A percentile compares a stretch with the other conserved stretches of the same genome.
phyloP scores from a whole-genome alignment of 2,888 invertebrate species.

The Drosophila parthenogenetica region DNA sequence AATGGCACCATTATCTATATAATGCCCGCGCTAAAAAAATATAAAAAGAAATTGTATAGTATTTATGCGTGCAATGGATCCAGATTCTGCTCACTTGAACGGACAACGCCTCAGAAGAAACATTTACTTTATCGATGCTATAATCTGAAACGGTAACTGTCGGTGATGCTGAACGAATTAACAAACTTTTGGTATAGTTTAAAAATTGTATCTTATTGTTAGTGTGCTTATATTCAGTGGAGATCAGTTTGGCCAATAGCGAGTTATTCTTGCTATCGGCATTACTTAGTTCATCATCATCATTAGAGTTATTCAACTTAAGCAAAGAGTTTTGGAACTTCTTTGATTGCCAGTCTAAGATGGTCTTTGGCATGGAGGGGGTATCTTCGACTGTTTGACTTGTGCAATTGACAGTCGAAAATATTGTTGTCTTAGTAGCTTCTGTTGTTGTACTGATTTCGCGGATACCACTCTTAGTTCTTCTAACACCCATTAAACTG shows the following conservation, averaged over 20 bases:
- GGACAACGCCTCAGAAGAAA: slow-evolving; percentile 83
- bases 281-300: slow-evolving; percentile 79
- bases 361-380: slow-evolving; percentile 69
- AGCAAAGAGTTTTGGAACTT: slow-evolving; percentile 72
- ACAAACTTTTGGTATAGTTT: slow-evolving; percentile 80
- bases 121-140: slow-evolving; percentile 77
- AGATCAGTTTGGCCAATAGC: slow-evolving; percentile 83
- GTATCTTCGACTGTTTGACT: slow-evolving; percentile 43
- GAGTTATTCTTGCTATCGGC: slow-evolving; percentile 81
- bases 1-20: slow-evolving; percentile 87
- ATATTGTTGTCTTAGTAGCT: slow-evolving; percentile 13
- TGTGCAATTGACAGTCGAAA: slow-evolving; percentile 30
- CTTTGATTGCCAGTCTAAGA: slow-evolving; percentile 65
- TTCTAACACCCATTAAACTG: slow-evolving; percentile 33
- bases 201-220: slow-evolving; percentile 82
- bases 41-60: not conserved
- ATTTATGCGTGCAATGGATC: not conserved
- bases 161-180: slow-evolving; percentile 81
- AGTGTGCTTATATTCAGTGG: slow-evolving; percentile 83
- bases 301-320: slow-evolving; percentile 82
- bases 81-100: slow-evolving; percentile 69
- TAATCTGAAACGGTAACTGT: slow-evolving; percentile 71
- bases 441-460: not conserved
- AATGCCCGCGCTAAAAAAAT: slow-evolving; percentile 73
- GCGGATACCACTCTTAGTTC: not conserved